These are phyloP conservation scores for Azorinus chamasolen DNA, from an alignment of 2,888 invertebrate genomes.

Conservation along the genomic window DNA sequence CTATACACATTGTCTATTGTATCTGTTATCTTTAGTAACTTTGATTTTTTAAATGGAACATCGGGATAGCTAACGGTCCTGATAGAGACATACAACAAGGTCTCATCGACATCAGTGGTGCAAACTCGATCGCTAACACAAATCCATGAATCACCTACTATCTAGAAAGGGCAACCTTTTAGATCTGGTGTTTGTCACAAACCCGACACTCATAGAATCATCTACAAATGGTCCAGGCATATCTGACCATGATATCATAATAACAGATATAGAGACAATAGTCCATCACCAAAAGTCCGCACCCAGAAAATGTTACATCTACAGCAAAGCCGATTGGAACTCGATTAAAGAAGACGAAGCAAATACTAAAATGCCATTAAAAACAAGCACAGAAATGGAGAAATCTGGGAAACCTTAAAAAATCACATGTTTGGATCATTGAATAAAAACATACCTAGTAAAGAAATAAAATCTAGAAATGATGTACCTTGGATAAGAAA, in stretches of 20 bases:
- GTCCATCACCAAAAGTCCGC: slow-evolving; percentile 20
- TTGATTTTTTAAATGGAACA: too few species aligned
- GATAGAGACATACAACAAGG: too few species aligned
- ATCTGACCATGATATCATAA: slow-evolving; percentile 40
- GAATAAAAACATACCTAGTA: slow-evolving; percentile 12
- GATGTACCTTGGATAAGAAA: slow-evolving; percentile 28
- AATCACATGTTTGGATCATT: not conserved
- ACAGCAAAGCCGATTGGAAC: slow-evolving; percentile 44
- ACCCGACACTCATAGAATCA: slow-evolving; percentile 43
- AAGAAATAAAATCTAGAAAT: slow-evolving; percentile 11
- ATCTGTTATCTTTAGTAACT: too few species aligned
- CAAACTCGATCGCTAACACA: too few species aligned
- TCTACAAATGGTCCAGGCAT: slow-evolving; percentile 25
- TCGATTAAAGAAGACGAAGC: slow-evolving; percentile 6
- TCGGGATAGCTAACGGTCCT: too few species aligned
- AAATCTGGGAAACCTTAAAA: slow-evolving; percentile 26
- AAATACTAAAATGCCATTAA: not conserved
- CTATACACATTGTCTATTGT: too few species aligned
- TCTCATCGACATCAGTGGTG: too few species aligned
- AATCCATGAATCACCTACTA: too few species aligned
- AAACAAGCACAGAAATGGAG: not conserved
- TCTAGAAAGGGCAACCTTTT: slow-evolving; percentile 30
- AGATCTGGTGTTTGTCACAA: slow-evolving; percentile 41
- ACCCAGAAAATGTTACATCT: slow-evolving; percentile 31
- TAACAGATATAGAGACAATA: slow-evolving; percentile 26